phyloP scores from a whole-genome alignment of 1,140 invertebrate genomes.

The honey bee (Apis mellifera) region Amel_HAv3.1 CM009932.2:12514501-12515000 shows the following conservation, averaged over 20 bases:
- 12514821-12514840: conserved; percentile 33
- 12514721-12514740: too few species aligned
- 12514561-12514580: conserved; percentile 5
- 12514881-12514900: conserved; percentile 57
- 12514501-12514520: conserved; percentile 15
- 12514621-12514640: conserved; percentile 43
- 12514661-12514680: conserved; percentile 22
- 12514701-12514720: conserved; percentile 26
- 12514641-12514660: conserved; percentile 47
- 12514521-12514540: conserved; percentile 38
- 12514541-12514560: conserved; percentile 18
- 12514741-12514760: not conserved
- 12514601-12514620: conserved; percentile 41
- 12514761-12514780: not conserved
- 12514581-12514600: conserved; percentile 31
- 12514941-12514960: conserved; percentile 61
- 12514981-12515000: conserved; percentile 56
- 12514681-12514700: not conserved
- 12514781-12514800: not conserved
- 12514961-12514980: conserved; percentile 67
- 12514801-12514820: conserved; percentile 24
- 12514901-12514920: conserved; percentile 55
- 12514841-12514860: conserved; percentile 59
- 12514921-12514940: conserved; percentile 63
- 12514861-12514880: conserved; percentile 59